Conservation (phyloP, 2,113 vertebrate genomes). For the Saccopteryx leptura region DNA sequence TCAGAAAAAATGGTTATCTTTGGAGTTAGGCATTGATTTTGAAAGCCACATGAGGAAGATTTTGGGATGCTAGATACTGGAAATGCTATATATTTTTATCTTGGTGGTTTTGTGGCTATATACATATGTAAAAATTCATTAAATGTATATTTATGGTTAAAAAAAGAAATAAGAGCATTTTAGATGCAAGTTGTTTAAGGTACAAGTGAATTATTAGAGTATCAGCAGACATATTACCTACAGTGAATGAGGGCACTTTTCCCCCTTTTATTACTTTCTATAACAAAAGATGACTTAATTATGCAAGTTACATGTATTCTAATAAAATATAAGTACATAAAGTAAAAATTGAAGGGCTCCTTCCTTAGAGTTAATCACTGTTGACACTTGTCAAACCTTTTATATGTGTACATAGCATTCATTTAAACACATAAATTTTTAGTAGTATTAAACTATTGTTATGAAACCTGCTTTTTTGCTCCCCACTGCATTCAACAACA, state of each 20-base stretch:
- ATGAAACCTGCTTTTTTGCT: not conserved
- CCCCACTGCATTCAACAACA: not conserved
- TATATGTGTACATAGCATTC: not conserved
- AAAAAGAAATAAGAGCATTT: not conserved
- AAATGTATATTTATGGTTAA: not conserved
- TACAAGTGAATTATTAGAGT: not conserved
- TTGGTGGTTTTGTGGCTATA: not conserved
- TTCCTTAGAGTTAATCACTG: not conserved
- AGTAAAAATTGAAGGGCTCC: not conserved
- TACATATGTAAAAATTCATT: not conserved
- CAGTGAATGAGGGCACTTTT: not conserved
- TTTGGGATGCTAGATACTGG: not conserved
- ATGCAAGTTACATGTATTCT: not conserved
- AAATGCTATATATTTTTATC: not conserved
- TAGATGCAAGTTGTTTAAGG: not conserved
- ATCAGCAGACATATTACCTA: not conserved
- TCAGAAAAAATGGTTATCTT: too few relatives aligned
- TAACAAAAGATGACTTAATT: not conserved
- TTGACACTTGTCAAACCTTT: not conserved
- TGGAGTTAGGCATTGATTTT: not conserved
- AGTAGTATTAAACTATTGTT: conserved; percentile 11
- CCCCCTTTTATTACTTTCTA: not conserved
- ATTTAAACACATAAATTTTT: conserved; percentile 33
- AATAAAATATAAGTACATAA: not conserved
- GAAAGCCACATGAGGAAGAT: not conserved